Evolutionary conservation across 2,888 invertebrate genomes (phyloP), one percentile per base, ranked within the genome.

Genomic region (Plebejus melissa): DNA sequence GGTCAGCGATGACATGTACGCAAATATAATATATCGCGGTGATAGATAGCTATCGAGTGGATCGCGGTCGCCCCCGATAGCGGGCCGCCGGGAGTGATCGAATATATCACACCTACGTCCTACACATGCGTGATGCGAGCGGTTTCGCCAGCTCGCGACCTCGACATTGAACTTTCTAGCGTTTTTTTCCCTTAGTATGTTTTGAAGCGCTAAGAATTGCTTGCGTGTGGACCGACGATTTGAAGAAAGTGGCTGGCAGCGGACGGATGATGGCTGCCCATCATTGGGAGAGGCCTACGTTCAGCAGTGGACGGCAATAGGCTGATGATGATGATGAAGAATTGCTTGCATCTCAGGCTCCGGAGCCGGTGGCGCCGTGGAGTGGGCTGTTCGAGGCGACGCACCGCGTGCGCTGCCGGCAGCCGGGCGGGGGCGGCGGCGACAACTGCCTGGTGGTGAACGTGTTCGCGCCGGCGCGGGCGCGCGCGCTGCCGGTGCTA

Each of bases 401-500:
- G 41, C 87, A 92, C 81, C 87, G 86, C 77, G 81, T 92, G 74
- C 85, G 82, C 76, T 93, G 93, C 77, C 85, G 85, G 1, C 93
- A 93, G 77, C 80, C 83, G 0, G 84, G 81, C 54, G 84, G 81
- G 13, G 78, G 54, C 13, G 91, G 90, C 4, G 86, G 86, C 60
- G 90, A 91, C 79, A 88, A 91, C 85, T 94, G 94, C 79, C 83
- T 93, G 70, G 90, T 90, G 60, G 79, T 91, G 41, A 94, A 93
- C 80, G 87, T 94, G 60, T 94, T 93, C 82, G 80, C 84, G 7
- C 90, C 91, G 0, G 83, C 82, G 72, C 77, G 80, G n/a, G 84
- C 82, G 4, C 75, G 79, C 4, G 69, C 74, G 11, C 80, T 81
- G 72, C 88, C 91, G 0, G 91, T 91, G 6, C 77, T 91, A 7